Evolutionary conservation across 2,797 vertebrate genomes (phyloP).

Genomic region (Microctenopoma steveboyesi): DNA sequence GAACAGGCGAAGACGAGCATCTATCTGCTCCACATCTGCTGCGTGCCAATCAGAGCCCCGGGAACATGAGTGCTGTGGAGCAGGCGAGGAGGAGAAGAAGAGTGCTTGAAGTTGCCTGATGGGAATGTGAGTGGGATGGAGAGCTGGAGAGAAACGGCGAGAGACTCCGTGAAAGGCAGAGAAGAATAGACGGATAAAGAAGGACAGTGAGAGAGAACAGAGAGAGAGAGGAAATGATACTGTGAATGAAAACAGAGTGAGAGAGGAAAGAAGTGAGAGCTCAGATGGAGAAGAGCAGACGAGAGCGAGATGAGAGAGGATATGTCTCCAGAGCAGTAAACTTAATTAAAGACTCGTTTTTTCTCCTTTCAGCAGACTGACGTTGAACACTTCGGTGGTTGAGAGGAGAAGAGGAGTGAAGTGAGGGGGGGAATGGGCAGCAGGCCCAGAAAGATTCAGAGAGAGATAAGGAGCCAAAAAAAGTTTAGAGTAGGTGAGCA

Average conservation of each 20-base stretch:
- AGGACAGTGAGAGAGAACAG: not conserved
- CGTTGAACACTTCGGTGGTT: conserved; percentile 30
- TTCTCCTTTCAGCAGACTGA: conserved; percentile 26
- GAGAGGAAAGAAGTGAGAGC: not conserved
- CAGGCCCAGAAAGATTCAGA: conserved; percentile 26
- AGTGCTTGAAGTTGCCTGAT: conserved; percentile 37
- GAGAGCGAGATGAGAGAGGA: conserved; percentile 30
- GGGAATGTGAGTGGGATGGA: conserved; percentile 47
- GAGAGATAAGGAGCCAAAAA: conserved; percentile 1
- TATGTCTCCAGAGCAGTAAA: conserved; percentile 58
- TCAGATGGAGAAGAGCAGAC: not conserved
- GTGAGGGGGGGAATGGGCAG: conserved; percentile 26
- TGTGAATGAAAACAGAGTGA: conserved; percentile 13
- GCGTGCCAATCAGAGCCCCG: conserved; percentile 45
- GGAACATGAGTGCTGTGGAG: conserved; percentile 27
- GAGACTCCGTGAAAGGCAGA: not conserved
- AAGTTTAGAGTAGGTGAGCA: conserved; percentile 25
- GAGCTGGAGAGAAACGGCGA: conserved; percentile 2
- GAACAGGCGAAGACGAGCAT: conserved; percentile 35
- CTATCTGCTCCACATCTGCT: conserved; percentile 57
- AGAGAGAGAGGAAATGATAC: not conserved
- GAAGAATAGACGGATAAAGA: conserved; percentile 1
- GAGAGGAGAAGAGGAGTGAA: conserved; percentile 16
- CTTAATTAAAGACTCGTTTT: conserved; percentile 59
- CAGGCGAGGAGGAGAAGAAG: conserved; percentile 14